Evolutionary conservation across 2,113 vertebrate genomes (phyloP), one percentile per base, ranked within the genome.

Genomic region (Galbula dea): DNA sequence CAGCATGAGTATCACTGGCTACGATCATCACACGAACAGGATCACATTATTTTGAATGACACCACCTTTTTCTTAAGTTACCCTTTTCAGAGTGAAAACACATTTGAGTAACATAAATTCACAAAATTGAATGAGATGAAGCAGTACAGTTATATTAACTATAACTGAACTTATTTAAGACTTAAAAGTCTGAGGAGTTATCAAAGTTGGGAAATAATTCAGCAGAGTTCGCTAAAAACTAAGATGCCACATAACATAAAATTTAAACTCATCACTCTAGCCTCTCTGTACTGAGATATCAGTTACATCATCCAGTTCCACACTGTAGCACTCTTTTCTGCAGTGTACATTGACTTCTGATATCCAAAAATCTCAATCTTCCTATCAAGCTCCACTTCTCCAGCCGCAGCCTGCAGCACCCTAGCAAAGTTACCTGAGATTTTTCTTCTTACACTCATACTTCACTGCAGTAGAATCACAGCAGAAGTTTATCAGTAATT

Each of bases 1-100:
- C 37, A 66, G 36, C 0, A 0, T 41, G n/a, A 83, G n/a, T 75
- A 58, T 48, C 48, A 65, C 57, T 27, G 36, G 19, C 51, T 45
- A 32, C 1, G 41, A 89, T 12, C 30, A 72, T 15, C 18, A 61
- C 0, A 1, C 0, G 7, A 90, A 83, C 0, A 1, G 49, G 15
- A 36, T 55, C 75, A 75, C 4, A 11, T 69, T 69, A 79, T 43
- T 63, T 19, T 39, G 43, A 88, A 30, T 14, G 22, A 45, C 11
- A 41, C 6, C 5, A 49, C 12, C 16, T 67, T 88, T 39, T 67
- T 6, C 78, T 24, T 11, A 52, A 84, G 32, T 73, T 82, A 65
- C 0, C 3, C 12, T 82, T 89, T 66, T 71, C 36, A 45, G 54
- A 88, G 15, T 32, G 9, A 79, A 82, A 90, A 77, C 29, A 62